Conservation (phyloP, 2,797 vertebrate genomes). For the Ctenopoma kingsleyae region DNA sequence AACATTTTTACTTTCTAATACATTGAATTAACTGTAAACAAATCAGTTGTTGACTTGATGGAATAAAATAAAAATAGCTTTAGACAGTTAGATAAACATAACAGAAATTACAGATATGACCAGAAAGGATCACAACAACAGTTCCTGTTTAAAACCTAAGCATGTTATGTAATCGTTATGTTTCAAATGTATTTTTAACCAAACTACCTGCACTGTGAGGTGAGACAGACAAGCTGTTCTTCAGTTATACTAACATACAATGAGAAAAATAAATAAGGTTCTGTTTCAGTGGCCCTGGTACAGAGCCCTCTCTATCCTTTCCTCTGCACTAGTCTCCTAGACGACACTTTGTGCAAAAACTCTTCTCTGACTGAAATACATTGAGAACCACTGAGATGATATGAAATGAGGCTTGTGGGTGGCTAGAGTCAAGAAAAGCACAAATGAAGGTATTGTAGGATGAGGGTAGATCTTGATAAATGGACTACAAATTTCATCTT, state of each 20-base stretch:
- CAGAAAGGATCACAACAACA: neutral
- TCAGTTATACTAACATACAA: conserved; percentile 4
- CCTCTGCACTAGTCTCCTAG: conserved; percentile 47
- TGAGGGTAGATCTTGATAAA: conserved; percentile 9
- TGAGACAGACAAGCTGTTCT: neutral
- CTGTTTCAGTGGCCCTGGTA: conserved; percentile 13
- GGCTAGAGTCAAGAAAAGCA: conserved; percentile 47
- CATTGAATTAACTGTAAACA: conserved; percentile 10
- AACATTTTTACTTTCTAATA: neutral
- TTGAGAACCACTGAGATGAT: conserved; percentile 51
- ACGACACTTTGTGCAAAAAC: conserved; percentile 50
- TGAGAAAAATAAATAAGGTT: neutral
- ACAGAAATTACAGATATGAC: neutral
- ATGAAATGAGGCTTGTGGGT: conserved; percentile 65
- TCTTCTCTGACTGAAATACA: conserved; percentile 49
- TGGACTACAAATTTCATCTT: conserved; percentile 20
- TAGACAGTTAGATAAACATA: neutral
- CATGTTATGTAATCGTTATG: neutral
- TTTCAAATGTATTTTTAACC: neutral
- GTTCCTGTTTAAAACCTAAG: neutral
- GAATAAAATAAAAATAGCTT: neutral
- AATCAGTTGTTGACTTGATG: neutral
- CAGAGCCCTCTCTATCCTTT: conserved; percentile 19
- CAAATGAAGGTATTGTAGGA: conserved; percentile 18
- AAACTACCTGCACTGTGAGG: conserved; percentile 1